Conservation (phyloP, 1,140 invertebrate genomes). For the Lordiphosa stackelbergi region DNA sequence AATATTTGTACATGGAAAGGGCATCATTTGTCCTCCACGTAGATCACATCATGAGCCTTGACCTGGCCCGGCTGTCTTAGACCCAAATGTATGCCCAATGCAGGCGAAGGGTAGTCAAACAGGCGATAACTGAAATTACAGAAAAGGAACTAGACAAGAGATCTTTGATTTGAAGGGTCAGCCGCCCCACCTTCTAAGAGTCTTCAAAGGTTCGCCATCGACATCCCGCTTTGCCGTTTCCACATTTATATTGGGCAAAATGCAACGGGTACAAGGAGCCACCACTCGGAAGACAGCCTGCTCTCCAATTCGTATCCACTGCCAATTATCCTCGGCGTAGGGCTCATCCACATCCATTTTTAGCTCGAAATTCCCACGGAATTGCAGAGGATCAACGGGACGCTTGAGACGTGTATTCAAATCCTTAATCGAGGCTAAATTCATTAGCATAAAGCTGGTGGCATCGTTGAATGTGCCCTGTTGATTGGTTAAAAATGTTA, state of each 20-base stretch:
- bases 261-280: conserved; percentile 78
- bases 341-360: conserved; percentile 76
- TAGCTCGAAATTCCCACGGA: conserved; percentile 79
- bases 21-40: conserved; percentile 52
- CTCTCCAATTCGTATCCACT: conserved; percentile 77
- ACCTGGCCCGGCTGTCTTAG: conserved; percentile 52
- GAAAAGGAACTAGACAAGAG: not conserved
- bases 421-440: conserved; percentile 77
- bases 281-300: conserved; percentile 72
- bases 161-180: not conserved
- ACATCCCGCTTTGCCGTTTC: conserved; percentile 78
- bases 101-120: conserved; percentile 55
- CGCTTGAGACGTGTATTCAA: conserved; percentile 74
- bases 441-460: conserved; percentile 78
- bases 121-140: conserved; percentile 53
- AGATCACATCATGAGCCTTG: conserved; percentile 63
- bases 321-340: conserved; percentile 78
- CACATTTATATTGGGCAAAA: conserved; percentile 81
- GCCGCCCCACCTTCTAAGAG: conserved; percentile 68
- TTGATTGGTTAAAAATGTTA: not conserved
- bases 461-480: conserved; percentile 78
- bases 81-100: conserved; percentile 70
- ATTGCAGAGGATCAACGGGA: conserved; percentile 78
- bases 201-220: conserved; percentile 80
- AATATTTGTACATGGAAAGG: conserved; percentile 16